Base-by-base conservation (phyloP, 2,797 vertebrate genomes). In the Falco biarmicus region DNA sequence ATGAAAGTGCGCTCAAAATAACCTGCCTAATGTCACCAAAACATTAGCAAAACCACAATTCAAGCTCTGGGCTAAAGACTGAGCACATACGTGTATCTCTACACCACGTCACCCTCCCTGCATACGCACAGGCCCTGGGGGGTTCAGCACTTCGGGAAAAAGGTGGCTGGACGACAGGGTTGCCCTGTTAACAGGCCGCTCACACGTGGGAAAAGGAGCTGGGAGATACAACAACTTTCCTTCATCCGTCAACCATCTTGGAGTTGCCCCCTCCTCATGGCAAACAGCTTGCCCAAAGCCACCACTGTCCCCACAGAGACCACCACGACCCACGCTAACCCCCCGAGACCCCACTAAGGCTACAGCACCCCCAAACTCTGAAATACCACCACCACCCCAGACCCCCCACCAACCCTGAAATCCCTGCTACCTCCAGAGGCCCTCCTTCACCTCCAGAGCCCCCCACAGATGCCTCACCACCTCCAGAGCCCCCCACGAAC, bases 1-100 rank as follows among this genome's bases (percentile, higher is more conserved):
- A 82, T 17, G 51, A 60, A 76, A 79, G n/a, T 16, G 54, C 5
- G 0, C 21, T 15, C 71, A 32, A 43, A 95, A 57, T 20, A 82
- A 87, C 47, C 64, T 34, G 31, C 39, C 41, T 26, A 73, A 56
- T 47, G 70, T 50, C 86, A 83, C 41, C 76, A 14, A 48, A 61
- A 51, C 34, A 3, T 45, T 28, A 89, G 57, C 41, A 50, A 76
- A 76, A 50, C 51, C 75, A 87, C 65, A 77, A 11, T 18, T 74
- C 59, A 78, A 78, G 83, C 64, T 70, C 65, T 31, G 19, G 84
- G 77, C 71, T 70, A 54, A 53, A 84, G 60, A 41, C 13, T 0
- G 1, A 88, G 43, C 1, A 0, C 0, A 0, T 4, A 6, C 14
- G 26, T 29, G 28, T 37, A 31, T 15, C 32, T 56, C 73, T 25